Evolutionary conservation across 2,113 vertebrate genomes (phyloP).

Genomic region (Paralichthys olivaceus): DNA sequence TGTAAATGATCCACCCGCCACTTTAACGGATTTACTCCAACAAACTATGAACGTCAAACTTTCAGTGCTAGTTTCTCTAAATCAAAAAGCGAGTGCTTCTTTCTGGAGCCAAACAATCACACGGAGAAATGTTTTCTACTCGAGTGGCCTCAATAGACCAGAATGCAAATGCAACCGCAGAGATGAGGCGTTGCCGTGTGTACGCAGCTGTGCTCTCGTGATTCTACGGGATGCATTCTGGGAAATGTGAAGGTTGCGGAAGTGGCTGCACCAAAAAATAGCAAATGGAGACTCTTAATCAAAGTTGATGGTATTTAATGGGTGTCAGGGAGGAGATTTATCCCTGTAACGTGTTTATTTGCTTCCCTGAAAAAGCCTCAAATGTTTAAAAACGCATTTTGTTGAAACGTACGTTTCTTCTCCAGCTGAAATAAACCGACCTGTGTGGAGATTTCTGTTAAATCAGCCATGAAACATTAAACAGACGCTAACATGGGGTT

Average conservation of each 20-base stretch:
- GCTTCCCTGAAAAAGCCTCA: background rate
- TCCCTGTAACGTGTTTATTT: background rate
- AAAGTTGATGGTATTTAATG: background rate
- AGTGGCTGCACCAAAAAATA: background rate
- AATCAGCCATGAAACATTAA: too few species aligned
- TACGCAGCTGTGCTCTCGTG: too few species aligned
- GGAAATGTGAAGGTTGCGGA: background rate
- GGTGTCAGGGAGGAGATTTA: background rate
- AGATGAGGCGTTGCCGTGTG: background rate
- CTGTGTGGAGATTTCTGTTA: background rate
- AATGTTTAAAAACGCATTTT: background rate
- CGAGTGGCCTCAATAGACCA: conserved; percentile 29
- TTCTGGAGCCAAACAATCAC: conserved; percentile 6
- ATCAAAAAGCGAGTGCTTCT: background rate
- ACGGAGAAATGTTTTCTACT: background rate
- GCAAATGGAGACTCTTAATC: background rate
- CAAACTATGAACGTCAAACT: too few species aligned
- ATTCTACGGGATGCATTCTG: background rate
- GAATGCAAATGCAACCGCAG: conserved; percentile 19
- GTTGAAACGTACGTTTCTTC: background rate
- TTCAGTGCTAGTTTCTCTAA: background rate
- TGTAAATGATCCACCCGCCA: background rate
- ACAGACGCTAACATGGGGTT: too few species aligned
- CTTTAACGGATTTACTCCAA: too few species aligned
- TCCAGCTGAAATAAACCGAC: too few species aligned